Conservation (phyloP, 92 coral and sea anemone genomes). For the Zoanthus sociatus region DNA sequence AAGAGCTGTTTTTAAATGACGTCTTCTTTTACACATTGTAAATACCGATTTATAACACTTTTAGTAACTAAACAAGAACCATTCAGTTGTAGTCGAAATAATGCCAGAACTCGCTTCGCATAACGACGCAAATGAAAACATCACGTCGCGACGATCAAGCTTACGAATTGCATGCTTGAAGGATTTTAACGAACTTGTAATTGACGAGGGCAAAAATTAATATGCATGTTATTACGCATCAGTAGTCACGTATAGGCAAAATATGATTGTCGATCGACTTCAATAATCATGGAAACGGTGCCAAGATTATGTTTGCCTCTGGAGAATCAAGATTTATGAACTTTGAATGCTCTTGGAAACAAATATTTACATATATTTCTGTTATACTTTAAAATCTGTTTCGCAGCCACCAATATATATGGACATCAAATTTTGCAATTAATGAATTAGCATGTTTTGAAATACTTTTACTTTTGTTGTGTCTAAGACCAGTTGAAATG, state of each 20-base stretch:
- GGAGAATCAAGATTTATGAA: no score
- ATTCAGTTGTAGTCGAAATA: neutral
- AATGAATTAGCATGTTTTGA: no score
- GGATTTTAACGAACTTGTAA: neutral
- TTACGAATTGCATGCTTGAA: constrained; percentile 1
- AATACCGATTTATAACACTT: neutral
- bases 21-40: neutral
- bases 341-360: no score
- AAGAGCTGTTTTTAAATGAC: constrained; percentile 9
- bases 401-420: no score
- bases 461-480: no score
- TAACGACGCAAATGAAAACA: neutral
- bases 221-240: neutral
- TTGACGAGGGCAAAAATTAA: neutral
- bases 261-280: no score
- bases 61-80: neutral
- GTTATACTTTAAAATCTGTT: no score
- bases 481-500: no score
- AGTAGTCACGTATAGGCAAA: neutral
- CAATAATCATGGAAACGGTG: neutral
- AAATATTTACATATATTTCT: no score
- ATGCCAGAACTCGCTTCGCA: neutral
- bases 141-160: neutral
- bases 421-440: no score
- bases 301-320: neutral